These are phyloP conservation scores for Lochmaea capreae DNA, from an alignment of 2,888 invertebrate genomes.

Conservation along the genomic window DNA sequence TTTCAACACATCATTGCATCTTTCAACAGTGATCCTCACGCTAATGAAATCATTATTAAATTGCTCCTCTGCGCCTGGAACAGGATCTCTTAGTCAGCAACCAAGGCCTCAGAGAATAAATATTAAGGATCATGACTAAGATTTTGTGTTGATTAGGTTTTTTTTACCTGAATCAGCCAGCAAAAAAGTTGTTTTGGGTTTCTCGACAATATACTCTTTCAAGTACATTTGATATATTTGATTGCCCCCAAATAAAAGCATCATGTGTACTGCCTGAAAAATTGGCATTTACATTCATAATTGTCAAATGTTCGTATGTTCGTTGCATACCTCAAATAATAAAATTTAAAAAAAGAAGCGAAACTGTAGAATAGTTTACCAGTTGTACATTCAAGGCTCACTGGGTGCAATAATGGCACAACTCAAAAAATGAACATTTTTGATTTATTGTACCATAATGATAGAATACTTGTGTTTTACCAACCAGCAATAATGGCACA, in stretches of 20 bases:
- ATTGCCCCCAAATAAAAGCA: too few species aligned
- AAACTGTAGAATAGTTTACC: slow-evolving; percentile 5
- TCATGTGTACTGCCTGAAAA: too few species aligned
- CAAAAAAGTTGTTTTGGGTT: slow-evolving; percentile 19
- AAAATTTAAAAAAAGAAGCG: slow-evolving; percentile 2
- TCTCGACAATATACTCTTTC: slow-evolving; percentile 2
- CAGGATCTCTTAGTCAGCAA: slow-evolving; percentile 15
- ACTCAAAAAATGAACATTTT: neutral
- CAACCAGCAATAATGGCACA: neutral
- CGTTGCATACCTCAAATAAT: slow-evolving; percentile 5
- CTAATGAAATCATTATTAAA: neutral
- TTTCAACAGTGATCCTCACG: too few species aligned
- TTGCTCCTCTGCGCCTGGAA: slow-evolving; percentile 10
- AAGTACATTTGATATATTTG: too few species aligned
- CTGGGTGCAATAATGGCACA: neutral
- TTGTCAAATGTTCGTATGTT: too few species aligned
- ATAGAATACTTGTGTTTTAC: neutral
- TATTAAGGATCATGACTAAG: too few species aligned
- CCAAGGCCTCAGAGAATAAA: slow-evolving; percentile 10
- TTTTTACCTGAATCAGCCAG: slow-evolving; percentile 4
- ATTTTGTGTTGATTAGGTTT: neutral
- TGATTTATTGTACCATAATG: neutral
- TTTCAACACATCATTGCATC: too few species aligned
- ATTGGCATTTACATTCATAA: too few species aligned
- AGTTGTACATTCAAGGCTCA: slow-evolving; percentile 13